Percentiles rank a stretch among this genome's conserved stretches.
Evolutionary conservation across 2,888 invertebrate genomes (phyloP).

Genomic region (Monopis laevigella): DNA sequence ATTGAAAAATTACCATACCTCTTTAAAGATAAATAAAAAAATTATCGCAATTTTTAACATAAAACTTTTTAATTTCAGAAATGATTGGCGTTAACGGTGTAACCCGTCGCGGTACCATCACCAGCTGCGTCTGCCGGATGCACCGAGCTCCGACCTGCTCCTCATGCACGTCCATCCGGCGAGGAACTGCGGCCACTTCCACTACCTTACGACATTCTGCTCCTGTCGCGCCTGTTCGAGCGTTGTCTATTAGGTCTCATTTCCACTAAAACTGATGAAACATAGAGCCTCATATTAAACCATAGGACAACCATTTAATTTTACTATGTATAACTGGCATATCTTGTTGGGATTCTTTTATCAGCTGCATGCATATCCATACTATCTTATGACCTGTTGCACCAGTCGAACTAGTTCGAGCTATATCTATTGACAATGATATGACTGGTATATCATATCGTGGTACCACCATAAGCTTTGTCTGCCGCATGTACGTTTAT

Average conservation of each 20-base stretch:
- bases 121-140: constrained; percentile 37
- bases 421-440: too few species aligned
- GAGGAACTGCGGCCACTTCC: constrained; percentile 21
- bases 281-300: background rate
- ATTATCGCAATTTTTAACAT: background rate
- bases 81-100: constrained; percentile 43
- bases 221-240: constrained; percentile 31
- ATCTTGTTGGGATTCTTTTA: too few species aligned
- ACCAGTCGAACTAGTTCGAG: too few species aligned
- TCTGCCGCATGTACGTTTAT: constrained; percentile 35
- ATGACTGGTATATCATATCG: constrained; percentile 40
- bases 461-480: constrained; percentile 38
- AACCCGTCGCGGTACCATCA: constrained; percentile 38
- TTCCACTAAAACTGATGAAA: constrained; percentile 21
- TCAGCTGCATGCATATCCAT: too few species aligned
- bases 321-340: too few species aligned
- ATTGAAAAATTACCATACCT: too few species aligned
- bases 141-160: constrained; percentile 39
- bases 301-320: too few species aligned
- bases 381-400: too few species aligned
- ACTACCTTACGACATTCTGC: constrained; percentile 20
- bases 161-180: constrained; percentile 35
- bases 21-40: too few species aligned
- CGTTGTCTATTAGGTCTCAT: constrained; percentile 30
- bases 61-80: constrained; percentile 27